Percentiles rank a stretch among this genome's conserved stretches.
phyloP scores from a whole-genome alignment of 2,888 invertebrate genomes.

The Myopa testacea region DNA sequence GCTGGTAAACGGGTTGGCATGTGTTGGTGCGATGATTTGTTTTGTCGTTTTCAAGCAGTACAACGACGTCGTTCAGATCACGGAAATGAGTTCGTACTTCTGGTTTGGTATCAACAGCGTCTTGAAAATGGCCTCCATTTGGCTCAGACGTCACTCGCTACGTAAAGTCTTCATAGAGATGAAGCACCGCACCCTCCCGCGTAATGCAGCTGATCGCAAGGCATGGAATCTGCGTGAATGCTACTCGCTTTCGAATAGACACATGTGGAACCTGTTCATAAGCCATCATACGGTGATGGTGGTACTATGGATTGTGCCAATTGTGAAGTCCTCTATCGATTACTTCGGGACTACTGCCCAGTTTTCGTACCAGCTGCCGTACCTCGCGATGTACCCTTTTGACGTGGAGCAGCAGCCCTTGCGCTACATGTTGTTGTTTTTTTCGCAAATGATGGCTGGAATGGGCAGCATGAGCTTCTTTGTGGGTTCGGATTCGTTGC shows the following conservation, averaged over 20 bases:
- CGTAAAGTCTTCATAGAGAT: conserved; percentile 32
- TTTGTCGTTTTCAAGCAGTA: conserved; percentile 16
- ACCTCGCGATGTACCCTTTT: conserved; percentile 42
- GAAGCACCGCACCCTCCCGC: conserved; percentile 39
- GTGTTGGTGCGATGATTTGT: not conserved
- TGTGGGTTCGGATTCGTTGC: conserved; percentile 42
- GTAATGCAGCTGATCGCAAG: not conserved
- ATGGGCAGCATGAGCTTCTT: conserved; percentile 39
- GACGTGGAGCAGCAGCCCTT: conserved; percentile 14
- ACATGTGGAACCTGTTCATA: conserved; percentile 26
- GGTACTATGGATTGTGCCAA: conserved; percentile 44
- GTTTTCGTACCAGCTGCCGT: conserved; percentile 42
- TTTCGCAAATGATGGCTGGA: conserved; percentile 28
- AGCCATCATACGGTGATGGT: conserved; percentile 38
- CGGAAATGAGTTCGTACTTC: conserved; percentile 36
- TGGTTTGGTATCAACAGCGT: conserved; percentile 35
- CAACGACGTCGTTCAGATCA: conserved; percentile 33
- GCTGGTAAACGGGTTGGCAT: not conserved
- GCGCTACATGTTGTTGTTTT: conserved; percentile 24
- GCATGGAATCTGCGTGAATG: conserved; percentile 34
- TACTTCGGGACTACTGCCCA: conserved; percentile 28
- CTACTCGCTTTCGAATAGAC: conserved; percentile 27
- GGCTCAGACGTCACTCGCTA: conserved; percentile 38
- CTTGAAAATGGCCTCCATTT: conserved; percentile 40
- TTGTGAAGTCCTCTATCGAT: conserved; percentile 43